Base-by-base conservation (phyloP, 2,888 invertebrate species). In the Heterodera filipjevi region DNA sequence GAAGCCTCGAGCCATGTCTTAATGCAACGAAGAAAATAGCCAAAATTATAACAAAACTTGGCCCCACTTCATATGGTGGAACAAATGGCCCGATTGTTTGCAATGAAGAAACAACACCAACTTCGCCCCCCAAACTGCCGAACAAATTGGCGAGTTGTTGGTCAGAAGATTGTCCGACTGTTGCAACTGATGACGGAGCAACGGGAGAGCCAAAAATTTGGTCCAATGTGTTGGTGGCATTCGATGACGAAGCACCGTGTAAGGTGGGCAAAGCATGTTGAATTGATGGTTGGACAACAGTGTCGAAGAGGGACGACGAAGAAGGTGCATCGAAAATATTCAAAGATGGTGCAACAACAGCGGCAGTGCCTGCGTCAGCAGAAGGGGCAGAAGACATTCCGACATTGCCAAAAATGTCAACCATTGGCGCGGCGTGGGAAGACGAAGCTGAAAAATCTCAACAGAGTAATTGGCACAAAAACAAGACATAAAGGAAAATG, bases 301-400 rank as follows among this genome's bases (percentile, higher is more conserved):
- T 81, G 66, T 19, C 82, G 79, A 32, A 88, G 82, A 46, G 87
- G 83, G 77, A 89, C 88, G 76, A 87, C 86, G 8, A 89, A 88
- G 30, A 89, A 88, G 49, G 73, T 27, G 22, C 59, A 59, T 59
- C 59, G 22, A 59, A 59, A 59, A 59, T 59, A 59, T 27, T 59
- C 6, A 27, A n/a, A 1, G 49, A 12, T n/a, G 77, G 27, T 19
- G 27, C 59, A 10, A 12, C 59, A 6, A 2, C n/a, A 12, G 27
- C 59, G 71, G 49, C 59, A 32, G 77, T 32, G 46, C 8, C 27
- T 2, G n/a, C 27, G 27, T 59, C 59, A 27, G 27, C 27, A 10
- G 68, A n/a, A 35, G 68, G 32, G 19, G 16, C 68, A 1, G 68
- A 68, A 19, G 68, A 3, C n/a, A 59, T 53, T 19, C 66, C 66